These are phyloP conservation scores for Neoscelio sp. DNA, from an alignment of 2,888 invertebrate genomes.

Conservation along the genomic window DNA sequence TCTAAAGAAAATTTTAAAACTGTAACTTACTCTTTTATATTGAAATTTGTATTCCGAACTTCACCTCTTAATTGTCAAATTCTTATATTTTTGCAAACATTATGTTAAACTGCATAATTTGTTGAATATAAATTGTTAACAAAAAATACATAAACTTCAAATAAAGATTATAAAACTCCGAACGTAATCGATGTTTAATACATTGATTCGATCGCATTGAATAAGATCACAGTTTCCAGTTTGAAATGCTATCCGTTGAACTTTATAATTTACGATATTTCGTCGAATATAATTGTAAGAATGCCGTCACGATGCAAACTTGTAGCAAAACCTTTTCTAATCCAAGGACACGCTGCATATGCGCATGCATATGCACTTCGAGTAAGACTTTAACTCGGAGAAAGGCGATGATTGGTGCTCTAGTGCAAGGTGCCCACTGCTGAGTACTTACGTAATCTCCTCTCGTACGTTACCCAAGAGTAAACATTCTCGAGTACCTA, in stretches of 20 bases:
- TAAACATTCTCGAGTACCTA: constrained; percentile 71
- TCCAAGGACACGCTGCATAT: constrained; percentile 63
- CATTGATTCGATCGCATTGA: no score
- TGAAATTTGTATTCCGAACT: no score
- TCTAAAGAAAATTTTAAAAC: no score
- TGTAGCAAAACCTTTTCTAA: constrained; percentile 68
- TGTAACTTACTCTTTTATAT: no score
- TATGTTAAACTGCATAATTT: no score
- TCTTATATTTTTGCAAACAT: no score
- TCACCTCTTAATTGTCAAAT: no score
- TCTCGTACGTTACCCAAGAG: constrained; percentile 70
- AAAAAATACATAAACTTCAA: no score
- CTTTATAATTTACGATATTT: constrained; percentile 69
- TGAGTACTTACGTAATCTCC: constrained; percentile 73
- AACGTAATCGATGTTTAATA: no score
- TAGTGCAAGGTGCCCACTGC: constrained; percentile 69
- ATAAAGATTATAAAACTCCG: no score
- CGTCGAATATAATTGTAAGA: constrained; percentile 69
- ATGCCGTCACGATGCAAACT: constrained; percentile 69
- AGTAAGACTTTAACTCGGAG: constrained; percentile 70
- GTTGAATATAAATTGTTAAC: no score
- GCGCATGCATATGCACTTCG: constrained; percentile 54
- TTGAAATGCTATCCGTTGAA: constrained; percentile 66
- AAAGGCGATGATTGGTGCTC: constrained; percentile 75
- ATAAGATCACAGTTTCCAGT: no score